Conservation (phyloP, 2,888 invertebrate genomes). For the Harpagoxenus sublaevis region DNA sequence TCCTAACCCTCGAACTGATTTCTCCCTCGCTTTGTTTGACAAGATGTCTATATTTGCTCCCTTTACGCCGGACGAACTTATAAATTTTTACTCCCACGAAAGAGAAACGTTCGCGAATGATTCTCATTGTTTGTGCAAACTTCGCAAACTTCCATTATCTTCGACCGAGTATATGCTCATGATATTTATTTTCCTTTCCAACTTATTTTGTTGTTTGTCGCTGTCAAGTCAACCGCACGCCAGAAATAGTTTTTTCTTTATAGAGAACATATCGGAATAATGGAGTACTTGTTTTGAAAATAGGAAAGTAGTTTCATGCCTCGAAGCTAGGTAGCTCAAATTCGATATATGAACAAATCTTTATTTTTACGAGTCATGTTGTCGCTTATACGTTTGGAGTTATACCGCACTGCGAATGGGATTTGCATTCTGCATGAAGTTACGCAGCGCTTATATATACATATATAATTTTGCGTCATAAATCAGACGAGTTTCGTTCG, state of each 20-base stretch:
- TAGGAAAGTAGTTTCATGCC: not conserved
- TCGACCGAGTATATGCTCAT: not conserved
- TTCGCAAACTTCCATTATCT: slow-evolving; percentile 33
- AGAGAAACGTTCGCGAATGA: slow-evolving; percentile 22
- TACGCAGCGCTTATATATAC: not conserved
- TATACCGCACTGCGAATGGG: not conserved
- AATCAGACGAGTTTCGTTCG: not conserved
- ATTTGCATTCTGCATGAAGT: slow-evolving; percentile 27
- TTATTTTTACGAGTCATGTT: slow-evolving; percentile 31
- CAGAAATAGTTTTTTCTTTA: slow-evolving; percentile 1
- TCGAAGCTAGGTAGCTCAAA: not conserved
- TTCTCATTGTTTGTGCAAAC: slow-evolving; percentile 20
- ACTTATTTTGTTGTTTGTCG: slow-evolving; percentile 11
- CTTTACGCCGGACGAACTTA: not conserved
- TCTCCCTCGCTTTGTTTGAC: not conserved
- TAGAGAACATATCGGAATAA: slow-evolving; percentile 4
- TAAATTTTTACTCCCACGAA: slow-evolving; percentile 18
- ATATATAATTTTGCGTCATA: not conserved
- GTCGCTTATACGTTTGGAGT: not conserved
- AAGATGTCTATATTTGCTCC: not conserved
- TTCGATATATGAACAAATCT: slow-evolving; percentile 4
- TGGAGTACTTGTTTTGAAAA: not conserved
- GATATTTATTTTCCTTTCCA: slow-evolving; percentile 12
- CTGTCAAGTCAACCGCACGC: not conserved
- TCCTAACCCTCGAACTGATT: not conserved